phyloP scores from a whole-genome alignment of 1,140 invertebrate species.

The Trinorchestia longiramus region DNA sequence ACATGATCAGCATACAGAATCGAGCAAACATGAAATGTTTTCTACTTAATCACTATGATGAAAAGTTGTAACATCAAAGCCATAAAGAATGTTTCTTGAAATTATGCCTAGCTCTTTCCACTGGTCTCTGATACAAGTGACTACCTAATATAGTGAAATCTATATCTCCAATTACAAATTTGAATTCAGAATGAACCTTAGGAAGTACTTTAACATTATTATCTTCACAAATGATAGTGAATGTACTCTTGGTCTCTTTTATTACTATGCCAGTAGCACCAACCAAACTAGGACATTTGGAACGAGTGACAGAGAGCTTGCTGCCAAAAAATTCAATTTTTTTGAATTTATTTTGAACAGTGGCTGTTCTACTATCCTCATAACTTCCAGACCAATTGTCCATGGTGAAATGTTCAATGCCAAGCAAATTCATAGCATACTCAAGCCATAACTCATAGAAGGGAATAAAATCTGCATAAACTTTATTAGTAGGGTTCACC shows the following conservation, averaged over 20 bases:
- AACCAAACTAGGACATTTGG: conserved; percentile 61
- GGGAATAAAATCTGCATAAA: conserved; percentile 61
- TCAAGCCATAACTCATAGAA: conserved; percentile 62
- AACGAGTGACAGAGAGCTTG: conserved; percentile 59
- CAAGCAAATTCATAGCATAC: conserved; percentile 60
- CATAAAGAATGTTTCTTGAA: conserved; percentile 64
- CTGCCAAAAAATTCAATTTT: conserved; percentile 65
- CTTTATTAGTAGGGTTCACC: conserved; percentile 58
- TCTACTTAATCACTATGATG: background rate
- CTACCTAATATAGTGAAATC: conserved; percentile 63
- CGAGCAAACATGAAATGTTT: background rate
- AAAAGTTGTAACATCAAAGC: conserved; percentile 45
- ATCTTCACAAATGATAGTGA: conserved; percentile 59
- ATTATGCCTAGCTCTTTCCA: conserved; percentile 64
- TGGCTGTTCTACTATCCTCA: conserved; percentile 56
- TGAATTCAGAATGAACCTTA: conserved; percentile 65
- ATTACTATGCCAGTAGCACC: conserved; percentile 62
- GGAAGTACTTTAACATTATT: conserved; percentile 63
- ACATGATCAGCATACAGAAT: background rate
- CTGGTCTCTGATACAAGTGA: conserved; percentile 63
- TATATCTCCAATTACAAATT: conserved; percentile 60
- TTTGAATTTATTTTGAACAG: conserved; percentile 60
- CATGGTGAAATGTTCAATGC: conserved; percentile 55
- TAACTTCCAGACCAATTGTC: conserved; percentile 58
- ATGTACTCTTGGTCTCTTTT: conserved; percentile 64